Base-by-base conservation (phyloP, 1,140 invertebrate species). In the Sminthurinus signatus region DNA sequence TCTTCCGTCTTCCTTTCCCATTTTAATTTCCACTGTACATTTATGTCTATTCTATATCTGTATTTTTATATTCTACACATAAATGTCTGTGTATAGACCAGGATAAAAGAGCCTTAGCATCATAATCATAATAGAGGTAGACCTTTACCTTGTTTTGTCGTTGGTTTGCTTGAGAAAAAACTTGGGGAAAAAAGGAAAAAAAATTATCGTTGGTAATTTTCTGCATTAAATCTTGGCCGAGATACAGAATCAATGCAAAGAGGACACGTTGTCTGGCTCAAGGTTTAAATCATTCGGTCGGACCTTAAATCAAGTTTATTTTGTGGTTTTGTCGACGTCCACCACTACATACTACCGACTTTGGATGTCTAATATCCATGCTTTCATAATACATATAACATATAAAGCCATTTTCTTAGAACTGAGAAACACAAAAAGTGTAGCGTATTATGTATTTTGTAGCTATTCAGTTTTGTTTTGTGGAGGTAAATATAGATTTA, bases 341-440 rank as follows among this genome's bases (percentile, higher is more conserved):
- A n/a, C n/a, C n/a, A n/a, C n/a, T n/a, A n/a, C n/a, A n/a, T n/a
- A n/a, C n/a, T n/a, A n/a, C n/a, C n/a, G n/a, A n/a, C n/a, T n/a
- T n/a, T n/a, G n/a, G n/a, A n/a, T n/a, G n/a, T 36, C 32, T 36
- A 36, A 5, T 36, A 5, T 36, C 32, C 15, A 5, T 36, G 5
- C 32, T 36, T 36, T 36, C 32, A 36, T 5, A 36, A 15, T 36
- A 5, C 32, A 36, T 15, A 36, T 36, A 8, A 15, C 28, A 48
- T 65, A 65, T 65, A 50, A 65, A 65, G 64, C 61, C 52, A 61
- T 65, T 65, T 54, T 61, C 59, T 50, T 43, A 54, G 59, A 65
- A 65, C 52, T 60, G 48, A 46, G 28, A 39, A 54, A 60, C 62
- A 23, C 44, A n/a, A n/a, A n/a, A n/a, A n/a, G n/a, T n/a, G n/a